Base-by-base conservation (phyloP, 2,797 vertebrate genomes). In the Tinamus major region DNA sequence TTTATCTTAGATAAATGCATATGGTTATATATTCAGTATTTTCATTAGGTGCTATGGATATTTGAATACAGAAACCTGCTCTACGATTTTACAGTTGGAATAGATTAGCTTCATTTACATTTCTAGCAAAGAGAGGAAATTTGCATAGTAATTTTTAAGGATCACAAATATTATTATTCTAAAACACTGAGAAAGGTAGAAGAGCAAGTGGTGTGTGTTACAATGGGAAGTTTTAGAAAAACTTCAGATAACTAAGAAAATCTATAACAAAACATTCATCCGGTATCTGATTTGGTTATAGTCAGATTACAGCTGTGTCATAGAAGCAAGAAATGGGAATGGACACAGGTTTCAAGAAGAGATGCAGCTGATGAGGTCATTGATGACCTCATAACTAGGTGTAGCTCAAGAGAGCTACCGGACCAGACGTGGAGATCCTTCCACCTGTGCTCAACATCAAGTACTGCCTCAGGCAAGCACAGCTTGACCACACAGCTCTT, bases 111-210 rank as follows among this genome's bases (percentile, higher is more conserved):
- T 58, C 61, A 87, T 84, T 91, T 90, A 55, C 35, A 35, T 55
- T 42, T 51, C n/a, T 69, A 77, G 75, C 78, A 91, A 82, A 83
- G 64, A 62, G 21, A 72, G 55, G 10, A 46, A 75, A 87, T 39
- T 61, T 75, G 62, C 64, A 79, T 90, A 84, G 55, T 70, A 44
- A 58, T 63, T 91, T 85, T 87, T 87, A 86, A 94, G 91, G 78
- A 65, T 85, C 76, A 76, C 23, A 77, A 76, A 15, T 75, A 91
- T 75, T 85, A 67, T 65, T 67, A 64, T 81, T 91, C 67, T 64
- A 89, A 87, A 91, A 87, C 70, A 64, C 41, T 85, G 19, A 81
- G 23, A 56, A 91, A 94, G 81, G 84, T 69, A 90, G 67, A 91
- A 53, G 87, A 94, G 49, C 71, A 67, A 70, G 63, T 67, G 53